Conservation (phyloP, 1,140 invertebrate genomes). For the Brachionus paranguensis region DNA sequence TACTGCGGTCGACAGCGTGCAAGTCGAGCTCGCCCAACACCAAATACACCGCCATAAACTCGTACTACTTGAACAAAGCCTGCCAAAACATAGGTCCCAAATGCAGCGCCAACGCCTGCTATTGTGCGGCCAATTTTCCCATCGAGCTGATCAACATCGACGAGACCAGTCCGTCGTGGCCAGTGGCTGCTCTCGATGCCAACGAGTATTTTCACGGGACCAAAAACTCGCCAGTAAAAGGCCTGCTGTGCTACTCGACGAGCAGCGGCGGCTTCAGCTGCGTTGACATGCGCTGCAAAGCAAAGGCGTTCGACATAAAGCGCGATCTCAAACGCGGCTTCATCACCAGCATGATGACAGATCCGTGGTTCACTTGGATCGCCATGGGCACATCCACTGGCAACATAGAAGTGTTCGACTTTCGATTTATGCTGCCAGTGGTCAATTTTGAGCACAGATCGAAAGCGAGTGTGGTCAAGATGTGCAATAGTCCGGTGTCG, state of each 20-base stretch:
- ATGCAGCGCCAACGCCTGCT: neutral
- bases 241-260: constrained; percentile 2
- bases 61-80: neutral
- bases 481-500: neutral
- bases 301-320: neutral
- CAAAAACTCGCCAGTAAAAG: neutral
- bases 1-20: neutral
- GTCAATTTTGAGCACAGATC: constrained; percentile 26
- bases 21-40: neutral
- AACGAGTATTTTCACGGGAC: neutral
- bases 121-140: constrained; percentile 5
- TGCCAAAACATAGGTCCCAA: neutral
- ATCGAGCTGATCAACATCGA: constrained; percentile 22
- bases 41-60: neutral
- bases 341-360: constrained; percentile 6
- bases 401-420: constrained; percentile 1
- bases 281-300: neutral
- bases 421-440: constrained; percentile 12
- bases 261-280: constrained; percentile 2
- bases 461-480: neutral
- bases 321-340: constrained; percentile 12
- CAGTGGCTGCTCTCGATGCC: neutral
- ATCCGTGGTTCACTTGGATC: constrained; percentile 29
- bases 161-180: constrained; percentile 9
- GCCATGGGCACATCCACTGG: constrained; percentile 34